A percentile compares a stretch with the other conserved stretches of the same genome.
Evolutionary conservation across 2,113 vertebrate genomes (phyloP).

Genomic region (Astatotilapia flaviijosephi): DNA sequence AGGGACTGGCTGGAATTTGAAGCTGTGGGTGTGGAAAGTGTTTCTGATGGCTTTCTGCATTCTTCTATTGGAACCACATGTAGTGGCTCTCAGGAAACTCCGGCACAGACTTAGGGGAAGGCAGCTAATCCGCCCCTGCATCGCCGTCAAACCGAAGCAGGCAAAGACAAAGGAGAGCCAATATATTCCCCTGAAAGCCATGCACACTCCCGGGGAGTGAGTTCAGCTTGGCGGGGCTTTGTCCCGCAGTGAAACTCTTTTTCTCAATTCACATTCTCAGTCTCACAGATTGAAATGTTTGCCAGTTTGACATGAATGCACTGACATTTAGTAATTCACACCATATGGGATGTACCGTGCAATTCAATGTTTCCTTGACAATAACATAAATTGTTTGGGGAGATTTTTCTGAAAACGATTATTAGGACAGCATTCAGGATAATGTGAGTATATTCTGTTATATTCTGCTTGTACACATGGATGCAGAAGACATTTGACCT

Average conservation of each 20-base stretch:
- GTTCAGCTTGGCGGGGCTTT: constrained; percentile 26
- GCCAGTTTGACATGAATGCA: constrained; percentile 46
- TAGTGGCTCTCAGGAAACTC: constrained; percentile 55
- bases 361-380: constrained; percentile 38
- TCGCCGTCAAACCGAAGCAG: constrained; percentile 36
- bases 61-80: constrained; percentile 77
- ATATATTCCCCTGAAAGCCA: constrained; percentile 36
- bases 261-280: constrained; percentile 2
- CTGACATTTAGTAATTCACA: constrained; percentile 32
- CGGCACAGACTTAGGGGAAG: constrained; percentile 49
- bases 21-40: constrained; percentile 72
- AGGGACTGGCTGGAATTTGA: constrained; percentile 71
- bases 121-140: constrained; percentile 49
- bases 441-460: background rate
- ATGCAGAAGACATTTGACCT: background rate
- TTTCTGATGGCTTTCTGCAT: constrained; percentile 68
- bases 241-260: background rate
- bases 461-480: background rate
- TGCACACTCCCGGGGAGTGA: constrained; percentile 24
- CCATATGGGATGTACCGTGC: constrained; percentile 50
- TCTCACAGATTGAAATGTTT: constrained; percentile 42
- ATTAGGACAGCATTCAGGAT: background rate
- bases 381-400: constrained; percentile 38
- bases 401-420: constrained; percentile 17
- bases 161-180: constrained; percentile 32